A percentile compares a stretch with the other conserved stretches of the same genome.
Conservation (phyloP, 30 jellyfish, hydroid and myxozoan genomes). For the Clytia hemisphaerica region DNA sequence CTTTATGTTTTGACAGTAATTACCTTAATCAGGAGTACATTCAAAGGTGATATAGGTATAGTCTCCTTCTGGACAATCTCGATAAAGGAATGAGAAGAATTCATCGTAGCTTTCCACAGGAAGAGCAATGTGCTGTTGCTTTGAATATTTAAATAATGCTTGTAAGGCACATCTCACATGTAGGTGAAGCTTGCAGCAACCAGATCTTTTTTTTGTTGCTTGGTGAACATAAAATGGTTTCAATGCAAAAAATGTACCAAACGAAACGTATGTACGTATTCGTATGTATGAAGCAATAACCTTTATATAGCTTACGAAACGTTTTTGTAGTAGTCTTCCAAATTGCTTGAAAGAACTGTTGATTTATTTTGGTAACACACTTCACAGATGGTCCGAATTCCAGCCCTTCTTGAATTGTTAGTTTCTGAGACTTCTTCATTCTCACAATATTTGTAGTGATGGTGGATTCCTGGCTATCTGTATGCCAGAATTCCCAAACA, state of each 20-base stretch:
- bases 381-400: slow-evolving; percentile 7
- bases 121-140: not conserved
- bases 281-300: not conserved
- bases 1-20: not conserved
- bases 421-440: not conserved
- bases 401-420: slow-evolving; percentile 1
- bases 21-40: not conserved
- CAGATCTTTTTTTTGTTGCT: slow-evolving; percentile 3
- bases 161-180: not conserved
- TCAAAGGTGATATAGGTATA: slow-evolving; percentile 4
- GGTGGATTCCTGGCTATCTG: slow-evolving; percentile 1
- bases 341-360: slow-evolving; percentile 7
- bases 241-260: too few relatives aligned
- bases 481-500: slow-evolving; percentile 7
- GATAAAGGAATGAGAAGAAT: not conserved
- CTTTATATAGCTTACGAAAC: not conserved
- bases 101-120: not conserved
- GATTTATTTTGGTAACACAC: slow-evolving; percentile 2
- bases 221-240: slow-evolving; percentile 5
- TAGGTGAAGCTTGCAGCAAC: slow-evolving; percentile 2
- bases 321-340: slow-evolving; percentile 5
- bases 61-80: slow-evolving; percentile 4
- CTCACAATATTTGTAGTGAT: not conserved
- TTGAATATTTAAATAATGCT: not conserved
- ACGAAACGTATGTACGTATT: not conserved